Conservation (phyloP, 2,113 vertebrate genomes). For the Ammodytes dubius region DNA sequence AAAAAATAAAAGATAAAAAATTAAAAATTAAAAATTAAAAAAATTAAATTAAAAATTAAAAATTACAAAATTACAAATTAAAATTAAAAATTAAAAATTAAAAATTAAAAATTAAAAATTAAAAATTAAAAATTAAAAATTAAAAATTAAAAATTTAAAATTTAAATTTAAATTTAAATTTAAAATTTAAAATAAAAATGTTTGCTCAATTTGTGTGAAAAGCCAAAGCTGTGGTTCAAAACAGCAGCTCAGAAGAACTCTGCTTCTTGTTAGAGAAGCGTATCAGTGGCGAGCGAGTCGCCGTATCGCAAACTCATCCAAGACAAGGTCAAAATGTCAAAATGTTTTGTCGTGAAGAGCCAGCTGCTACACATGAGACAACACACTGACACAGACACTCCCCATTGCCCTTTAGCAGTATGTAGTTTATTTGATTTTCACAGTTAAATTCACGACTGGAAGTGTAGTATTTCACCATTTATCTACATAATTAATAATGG, state of each 20-base stretch:
- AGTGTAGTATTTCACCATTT: background rate
- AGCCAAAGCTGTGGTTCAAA: background rate
- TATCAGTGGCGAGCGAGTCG: background rate
- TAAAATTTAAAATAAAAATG: no score
- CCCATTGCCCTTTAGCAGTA: background rate
- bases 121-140: no score
- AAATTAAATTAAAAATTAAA: no score
- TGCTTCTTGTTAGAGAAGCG: background rate
- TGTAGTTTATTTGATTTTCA: background rate
- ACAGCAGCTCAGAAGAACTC: background rate
- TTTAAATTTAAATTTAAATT: no score
- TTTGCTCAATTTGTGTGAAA: background rate
- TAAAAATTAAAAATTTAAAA: no score
- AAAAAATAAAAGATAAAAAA: no score
- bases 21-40: no score
- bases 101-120: no score
- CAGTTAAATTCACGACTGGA: background rate
- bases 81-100: no score
- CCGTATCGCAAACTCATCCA: constrained; percentile 28
- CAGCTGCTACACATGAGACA: constrained; percentile 62
- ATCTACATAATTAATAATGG: background rate
- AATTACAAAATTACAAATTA: no score
- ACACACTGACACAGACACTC: background rate
- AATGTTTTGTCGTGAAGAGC: constrained; percentile 22
- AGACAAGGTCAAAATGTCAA: constrained; percentile 61